Percentiles rank a stretch among this genome's conserved stretches.
These are phyloP conservation scores for Celastrina argiolus DNA, from an alignment of 2,888 invertebrate genomes.

Conservation along the genomic window DNA sequence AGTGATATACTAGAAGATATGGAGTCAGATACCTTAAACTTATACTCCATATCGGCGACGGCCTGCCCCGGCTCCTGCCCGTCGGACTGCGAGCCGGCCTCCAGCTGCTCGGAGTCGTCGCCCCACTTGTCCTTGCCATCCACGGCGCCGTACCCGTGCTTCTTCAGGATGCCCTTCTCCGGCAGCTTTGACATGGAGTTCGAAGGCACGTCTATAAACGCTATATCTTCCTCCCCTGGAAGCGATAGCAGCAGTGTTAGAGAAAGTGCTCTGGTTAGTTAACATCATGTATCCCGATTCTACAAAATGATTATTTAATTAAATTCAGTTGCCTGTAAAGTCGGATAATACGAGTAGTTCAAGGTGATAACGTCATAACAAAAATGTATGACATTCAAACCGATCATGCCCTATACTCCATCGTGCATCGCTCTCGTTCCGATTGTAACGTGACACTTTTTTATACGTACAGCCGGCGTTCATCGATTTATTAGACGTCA, in stretches of 20 bases:
- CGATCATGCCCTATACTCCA: too few species aligned
- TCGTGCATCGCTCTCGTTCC: too few species aligned
- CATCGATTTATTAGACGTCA: too few species aligned
- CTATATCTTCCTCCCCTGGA: constrained; percentile 87
- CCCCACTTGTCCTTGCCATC: constrained; percentile 87
- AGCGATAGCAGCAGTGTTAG: constrained; percentile 29
- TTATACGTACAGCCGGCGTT: too few species aligned
- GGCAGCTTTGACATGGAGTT: constrained; percentile 87
- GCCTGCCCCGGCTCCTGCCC: constrained; percentile 79
- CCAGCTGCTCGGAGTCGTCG: constrained; percentile 83
- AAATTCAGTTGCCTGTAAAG: too few species aligned
- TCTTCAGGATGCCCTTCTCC: constrained; percentile 95
- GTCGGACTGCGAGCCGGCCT: constrained; percentile 82
- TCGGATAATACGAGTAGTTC: too few species aligned
- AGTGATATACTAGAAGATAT: background rate
- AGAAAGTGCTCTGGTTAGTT: background rate
- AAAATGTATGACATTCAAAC: too few species aligned
- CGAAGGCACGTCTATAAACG: constrained; percentile 88
- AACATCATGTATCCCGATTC: background rate
- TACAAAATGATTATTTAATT: too few species aligned
- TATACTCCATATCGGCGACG: constrained; percentile 89
- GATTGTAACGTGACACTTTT: too few species aligned
- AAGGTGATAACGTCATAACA: too few species aligned
- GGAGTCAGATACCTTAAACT: constrained; percentile 80
- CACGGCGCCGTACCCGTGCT: constrained; percentile 87